These are phyloP conservation scores for Hecatera dysodea DNA, from an alignment of 2,888 invertebrate species.

Conservation along the genomic window DNA sequence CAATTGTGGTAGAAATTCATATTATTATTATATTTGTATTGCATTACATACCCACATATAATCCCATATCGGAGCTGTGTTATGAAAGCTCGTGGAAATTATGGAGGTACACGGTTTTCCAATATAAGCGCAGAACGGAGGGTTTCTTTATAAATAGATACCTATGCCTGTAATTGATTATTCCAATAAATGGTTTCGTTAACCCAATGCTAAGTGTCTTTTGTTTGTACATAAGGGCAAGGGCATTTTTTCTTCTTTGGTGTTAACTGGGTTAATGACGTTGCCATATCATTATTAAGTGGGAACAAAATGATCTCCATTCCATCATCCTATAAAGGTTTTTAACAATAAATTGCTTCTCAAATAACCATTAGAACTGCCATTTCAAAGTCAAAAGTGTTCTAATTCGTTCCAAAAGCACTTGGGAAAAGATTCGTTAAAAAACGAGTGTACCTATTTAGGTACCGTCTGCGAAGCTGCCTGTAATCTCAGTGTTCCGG, in stretches of 20 bases:
- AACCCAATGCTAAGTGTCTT: too few species aligned
- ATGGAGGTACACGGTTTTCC: conserved; percentile 16
- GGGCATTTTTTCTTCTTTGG: background rate
- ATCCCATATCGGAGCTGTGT: conserved; percentile 4
- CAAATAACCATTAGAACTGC: conserved; percentile 23
- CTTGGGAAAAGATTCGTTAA: conserved; percentile 27
- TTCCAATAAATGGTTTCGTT: background rate
- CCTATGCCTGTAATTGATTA: conserved; percentile 25
- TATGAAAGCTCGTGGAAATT: conserved; percentile 34
- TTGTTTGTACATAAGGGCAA: too few species aligned
- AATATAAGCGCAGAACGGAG: conserved; percentile 21
- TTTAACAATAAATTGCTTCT: conserved; percentile 7
- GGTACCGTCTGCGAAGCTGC: conserved; percentile 18
- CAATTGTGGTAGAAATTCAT: background rate
- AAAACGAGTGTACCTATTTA: conserved; percentile 28
- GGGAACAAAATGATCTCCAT: background rate
- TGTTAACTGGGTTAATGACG: background rate
- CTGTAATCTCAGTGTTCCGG: conserved; percentile 37
- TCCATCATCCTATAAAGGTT: background rate
- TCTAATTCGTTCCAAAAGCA: conserved; percentile 27
- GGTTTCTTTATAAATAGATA: conserved; percentile 15
- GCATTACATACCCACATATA: background rate
- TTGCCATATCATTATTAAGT: background rate
- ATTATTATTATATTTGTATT: background rate
- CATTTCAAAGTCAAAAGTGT: conserved; percentile 17